Evolutionary conservation across 2,113 vertebrate species (phyloP).

Genomic region (Myotis yumanensis): DNA sequence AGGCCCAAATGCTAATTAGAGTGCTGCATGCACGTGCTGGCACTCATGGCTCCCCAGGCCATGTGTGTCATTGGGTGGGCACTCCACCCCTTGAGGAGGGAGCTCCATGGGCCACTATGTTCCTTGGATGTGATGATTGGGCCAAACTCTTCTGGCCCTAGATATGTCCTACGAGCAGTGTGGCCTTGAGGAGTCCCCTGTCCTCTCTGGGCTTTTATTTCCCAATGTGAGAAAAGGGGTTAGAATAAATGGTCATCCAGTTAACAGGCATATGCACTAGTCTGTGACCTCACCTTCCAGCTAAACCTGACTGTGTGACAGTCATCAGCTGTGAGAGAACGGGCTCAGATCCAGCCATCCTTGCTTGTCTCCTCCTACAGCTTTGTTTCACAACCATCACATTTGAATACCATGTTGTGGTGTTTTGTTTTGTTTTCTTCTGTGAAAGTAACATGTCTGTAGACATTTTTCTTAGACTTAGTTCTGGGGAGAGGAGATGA

Average conservation of each 20-base stretch:
- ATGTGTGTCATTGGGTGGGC: too few species aligned
- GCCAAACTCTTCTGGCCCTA: neutral
- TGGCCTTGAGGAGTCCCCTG: neutral
- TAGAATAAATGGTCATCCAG: neutral
- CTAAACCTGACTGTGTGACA: neutral
- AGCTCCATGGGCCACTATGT: fast-evolving
- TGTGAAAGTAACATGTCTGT: neutral
- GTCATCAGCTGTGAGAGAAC: neutral
- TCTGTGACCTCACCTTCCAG: neutral
- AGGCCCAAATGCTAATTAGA: neutral
- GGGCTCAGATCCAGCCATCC: neutral
- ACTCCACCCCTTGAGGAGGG: neutral
- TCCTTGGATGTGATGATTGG: neutral
- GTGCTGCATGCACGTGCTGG: neutral
- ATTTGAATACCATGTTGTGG: neutral
- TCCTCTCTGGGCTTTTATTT: neutral
- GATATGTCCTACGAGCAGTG: neutral
- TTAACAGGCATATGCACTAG: neutral
- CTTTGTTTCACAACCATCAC: neutral
- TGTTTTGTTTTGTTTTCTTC: neutral
- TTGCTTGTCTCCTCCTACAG: neutral
- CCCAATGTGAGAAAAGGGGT: neutral
- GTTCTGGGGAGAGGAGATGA: neutral
- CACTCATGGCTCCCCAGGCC: too few species aligned
- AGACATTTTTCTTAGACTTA: neutral